Percentiles rank a stretch among this genome's conserved stretches.
These are phyloP conservation scores for Micoletzkya japonica DNA, from an alignment of 2,888 invertebrate genomes.

Conservation along the genomic window DNA sequence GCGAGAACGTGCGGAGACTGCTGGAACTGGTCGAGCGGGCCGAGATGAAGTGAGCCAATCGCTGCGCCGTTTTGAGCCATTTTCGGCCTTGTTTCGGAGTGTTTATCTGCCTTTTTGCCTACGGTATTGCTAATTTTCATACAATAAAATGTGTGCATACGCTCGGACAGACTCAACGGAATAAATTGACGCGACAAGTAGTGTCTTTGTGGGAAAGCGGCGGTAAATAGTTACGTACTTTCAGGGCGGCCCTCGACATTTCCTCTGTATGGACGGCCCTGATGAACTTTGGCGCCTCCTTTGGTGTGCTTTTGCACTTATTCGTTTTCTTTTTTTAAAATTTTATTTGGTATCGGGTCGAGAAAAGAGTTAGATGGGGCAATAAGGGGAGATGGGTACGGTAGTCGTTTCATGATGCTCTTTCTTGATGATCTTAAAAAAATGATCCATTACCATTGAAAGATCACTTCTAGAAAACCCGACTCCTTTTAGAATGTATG, in stretches of 20 bases:
- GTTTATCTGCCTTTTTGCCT: background rate
- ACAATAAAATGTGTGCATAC: too few relatives aligned
- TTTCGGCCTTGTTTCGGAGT: background rate
- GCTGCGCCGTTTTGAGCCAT: background rate
- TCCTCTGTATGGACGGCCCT: constrained; percentile 54
- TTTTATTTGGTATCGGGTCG: background rate
- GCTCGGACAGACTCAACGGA: too few relatives aligned
- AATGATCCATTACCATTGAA: too few relatives aligned
- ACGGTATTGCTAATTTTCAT: background rate
- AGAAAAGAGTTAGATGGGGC: too few relatives aligned
- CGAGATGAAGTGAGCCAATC: constrained; percentile 45
- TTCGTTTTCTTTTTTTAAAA: background rate
- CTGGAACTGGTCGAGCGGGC: constrained; percentile 49
- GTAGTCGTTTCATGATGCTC: too few relatives aligned
- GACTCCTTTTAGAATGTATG: too few relatives aligned
- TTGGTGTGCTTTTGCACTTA: constrained; percentile 36
- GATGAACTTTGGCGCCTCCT: constrained; percentile 59
- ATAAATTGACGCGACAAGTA: too few relatives aligned
- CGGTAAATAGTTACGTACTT: background rate
- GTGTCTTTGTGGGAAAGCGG: background rate
- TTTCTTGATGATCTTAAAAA: too few relatives aligned
- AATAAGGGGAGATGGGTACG: too few relatives aligned
- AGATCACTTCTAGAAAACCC: too few relatives aligned
- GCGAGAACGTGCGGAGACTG: constrained; percentile 38
- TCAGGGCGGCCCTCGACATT: constrained; percentile 50